Base-by-base conservation (phyloP, 2,888 invertebrate genomes). In the Sycophila texana region DNA sequence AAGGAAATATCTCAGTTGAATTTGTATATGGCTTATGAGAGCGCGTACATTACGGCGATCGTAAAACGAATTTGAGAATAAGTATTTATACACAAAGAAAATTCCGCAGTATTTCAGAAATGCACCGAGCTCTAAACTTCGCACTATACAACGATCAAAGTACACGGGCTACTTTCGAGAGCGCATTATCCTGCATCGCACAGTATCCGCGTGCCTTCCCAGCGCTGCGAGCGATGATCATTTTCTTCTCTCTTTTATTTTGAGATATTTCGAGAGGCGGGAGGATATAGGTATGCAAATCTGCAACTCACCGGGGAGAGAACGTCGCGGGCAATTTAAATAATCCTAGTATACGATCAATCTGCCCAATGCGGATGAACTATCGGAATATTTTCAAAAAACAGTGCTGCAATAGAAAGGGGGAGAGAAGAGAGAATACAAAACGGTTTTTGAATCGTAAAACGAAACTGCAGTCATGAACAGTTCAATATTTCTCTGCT, bases 241-340 rank as follows among this genome's bases (percentile, higher is more conserved):
- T n/a, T 63, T 26, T 49, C 30, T 26, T 57, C 55, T 53, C 51
- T 53, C n/a, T 63, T 49, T 73, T 20, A 47, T 51, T 51, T 5
- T 12, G 20, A 39, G 68, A 68, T 60, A 60, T 60, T 49, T 71
- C 61, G 51, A 26, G 30, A 39, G 18, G 18, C 53, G 53, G 30
- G 18, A 55, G 63, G 4, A n/a, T 30, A 22, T 68, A 55, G 55
- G 53, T 26, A 10, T 7, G 58, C 57, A 57, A 13, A 70, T 39
- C 10, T 39, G 39, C 57, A 18, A 70, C 58, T 70, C 47, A 13
- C 10, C 7, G 10, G 57, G 18, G 53, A 53, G 16, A 4, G 47
- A 57, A 51, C 30, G 53, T 61, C 67, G 67, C 20, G 22, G 26
- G 22, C 61, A 76, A 76, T 76, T 70, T 76, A 70, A 70, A 76